Conservation (phyloP, 1,140 invertebrate genomes). For the Brachionus rubens region DNA sequence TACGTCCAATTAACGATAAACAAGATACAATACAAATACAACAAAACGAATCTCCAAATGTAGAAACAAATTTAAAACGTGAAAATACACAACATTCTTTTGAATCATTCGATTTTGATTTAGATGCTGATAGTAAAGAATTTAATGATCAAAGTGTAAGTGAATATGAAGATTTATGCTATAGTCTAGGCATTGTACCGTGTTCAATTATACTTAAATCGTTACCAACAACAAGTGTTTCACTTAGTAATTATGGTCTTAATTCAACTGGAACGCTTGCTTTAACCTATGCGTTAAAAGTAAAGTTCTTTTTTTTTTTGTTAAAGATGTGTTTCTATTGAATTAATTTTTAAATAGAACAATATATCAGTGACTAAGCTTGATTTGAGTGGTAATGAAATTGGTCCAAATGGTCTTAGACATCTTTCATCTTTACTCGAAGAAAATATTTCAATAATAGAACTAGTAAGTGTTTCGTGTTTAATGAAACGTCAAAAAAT, state of each 20-base stretch:
- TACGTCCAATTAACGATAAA: conserved; percentile 11
- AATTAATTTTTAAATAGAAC: conserved; percentile 42
- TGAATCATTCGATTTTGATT: conserved; percentile 10
- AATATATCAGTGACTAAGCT: conserved; percentile 46
- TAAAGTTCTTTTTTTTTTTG: neutral
- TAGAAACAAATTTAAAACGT: neutral
- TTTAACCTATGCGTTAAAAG: conserved; percentile 19
- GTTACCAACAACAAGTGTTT: neutral
- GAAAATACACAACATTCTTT: conserved; percentile 6
- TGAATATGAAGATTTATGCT: conserved; percentile 29
- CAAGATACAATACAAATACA: neutral
- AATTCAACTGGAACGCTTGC: conserved; percentile 30
- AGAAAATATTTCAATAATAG: conserved; percentile 47
- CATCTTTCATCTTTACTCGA: conserved; percentile 35
- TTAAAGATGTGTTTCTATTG: no score
- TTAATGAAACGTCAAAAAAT: neutral
- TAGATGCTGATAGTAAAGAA: neutral
- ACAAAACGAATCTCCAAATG: neutral
- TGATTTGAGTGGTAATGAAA: conserved; percentile 47
- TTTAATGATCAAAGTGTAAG: neutral
- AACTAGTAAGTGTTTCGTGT: conserved; percentile 30
- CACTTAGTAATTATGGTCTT: conserved; percentile 28
- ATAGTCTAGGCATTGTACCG: conserved; percentile 4
- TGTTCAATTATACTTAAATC: conserved; percentile 43
- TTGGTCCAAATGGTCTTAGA: conserved; percentile 13